Base-by-base conservation (phyloP, 2,888 invertebrate species). In the Pharmacophagus antenor region DNA sequence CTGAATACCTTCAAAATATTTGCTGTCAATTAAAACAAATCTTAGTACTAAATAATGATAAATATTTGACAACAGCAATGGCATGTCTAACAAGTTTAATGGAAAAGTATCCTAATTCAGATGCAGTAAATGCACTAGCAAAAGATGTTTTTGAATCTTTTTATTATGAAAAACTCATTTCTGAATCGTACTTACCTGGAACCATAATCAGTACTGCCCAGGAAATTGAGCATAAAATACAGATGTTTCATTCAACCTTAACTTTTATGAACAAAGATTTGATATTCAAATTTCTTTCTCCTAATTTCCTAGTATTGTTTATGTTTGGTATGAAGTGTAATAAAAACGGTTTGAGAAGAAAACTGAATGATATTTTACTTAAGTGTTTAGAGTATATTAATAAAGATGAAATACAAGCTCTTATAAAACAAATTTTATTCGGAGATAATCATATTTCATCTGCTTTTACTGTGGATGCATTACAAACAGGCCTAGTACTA, bases 11-110 rank as follows among this genome's bases (percentile, higher is more conserved):
- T n/a, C 68, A 69, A 47, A 92, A 91, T 66, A 91, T 93, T 57
- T 88, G 87, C 67, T 70, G 76, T 47, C 93, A 94, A 79, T 69
- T 94, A 18, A 69, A 85, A 15, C 76, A 87, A 59, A 85, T 94
- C 69, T 67, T 93, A 20, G 69, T 71, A 37, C 71, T 81, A 21
- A 87, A 86, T 62, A 86, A 85, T 61, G 76, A 82, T 41, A 85
- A 91, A 68, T 87, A 89, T 57, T 68, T 87, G 54, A 72, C 84
- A 20, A 85, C 94, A 58, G 93, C 92, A 56, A 87, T 91, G 22
- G 82, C 90, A 27, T 94, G 93, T 75, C 84, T 92, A 2, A 82
- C 92, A 63, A 79, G 77, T 60, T 77, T 95, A 25, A 82, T 89
- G 70, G 85, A 91, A 53, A 85, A 82, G 52, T 92, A 92, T 74